Evolutionary conservation across 2,888 invertebrate species (phyloP).

Genomic region (Ophraella communa): DNA sequence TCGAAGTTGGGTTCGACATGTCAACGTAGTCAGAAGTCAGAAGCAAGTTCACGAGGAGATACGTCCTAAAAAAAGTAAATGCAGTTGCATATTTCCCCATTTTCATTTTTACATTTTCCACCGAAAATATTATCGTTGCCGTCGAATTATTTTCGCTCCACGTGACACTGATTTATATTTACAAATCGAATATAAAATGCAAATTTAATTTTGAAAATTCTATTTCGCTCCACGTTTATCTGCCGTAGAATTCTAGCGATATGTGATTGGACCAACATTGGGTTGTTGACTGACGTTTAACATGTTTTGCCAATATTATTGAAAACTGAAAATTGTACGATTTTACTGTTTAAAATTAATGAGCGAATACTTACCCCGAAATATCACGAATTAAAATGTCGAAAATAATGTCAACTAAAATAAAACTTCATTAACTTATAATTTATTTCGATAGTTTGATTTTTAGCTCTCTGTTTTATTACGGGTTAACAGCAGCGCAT

Average conservation of each 20-base stretch:
- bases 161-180: conserved; percentile 27
- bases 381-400: too few species aligned
- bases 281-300: not conserved
- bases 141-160: conserved; percentile 15
- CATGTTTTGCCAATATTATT: not conserved
- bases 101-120: conserved; percentile 14
- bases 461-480: too few species aligned
- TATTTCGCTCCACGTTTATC: conserved; percentile 10
- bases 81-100: conserved; percentile 10
- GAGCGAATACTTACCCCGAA: too few species aligned
- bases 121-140: conserved; percentile 18
- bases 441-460: too few species aligned
- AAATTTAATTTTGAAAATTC: conserved; percentile 24
- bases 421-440: too few species aligned
- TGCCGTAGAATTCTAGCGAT: not conserved
- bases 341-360: too few species aligned
- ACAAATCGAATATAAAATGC: conserved; percentile 25
- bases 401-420: too few species aligned
- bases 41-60: not conserved
- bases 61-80: not conserved
- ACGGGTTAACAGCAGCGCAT: too few species aligned
- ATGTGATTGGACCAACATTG: conserved; percentile 1
- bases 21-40: not conserved
- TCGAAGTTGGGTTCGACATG: too few species aligned
- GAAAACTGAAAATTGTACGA: not conserved